Conservation (phyloP, 2,797 vertebrate species). For the Potorous gilbertii region DNA sequence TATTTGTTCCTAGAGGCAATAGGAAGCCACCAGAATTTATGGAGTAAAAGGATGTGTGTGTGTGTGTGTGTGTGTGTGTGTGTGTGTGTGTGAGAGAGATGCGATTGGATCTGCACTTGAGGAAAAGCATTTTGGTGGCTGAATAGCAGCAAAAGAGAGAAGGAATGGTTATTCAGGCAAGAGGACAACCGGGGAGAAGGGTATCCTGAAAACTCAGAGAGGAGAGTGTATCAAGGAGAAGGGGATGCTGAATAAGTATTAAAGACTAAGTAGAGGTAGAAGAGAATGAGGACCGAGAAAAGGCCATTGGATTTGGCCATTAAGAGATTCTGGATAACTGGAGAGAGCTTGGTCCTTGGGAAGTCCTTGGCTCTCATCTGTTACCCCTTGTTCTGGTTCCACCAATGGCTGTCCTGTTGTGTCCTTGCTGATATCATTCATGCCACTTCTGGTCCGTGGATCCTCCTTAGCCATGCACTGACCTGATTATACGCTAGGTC, state of each 20-base stretch:
- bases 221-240: too few species aligned
- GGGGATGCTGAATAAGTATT: background rate
- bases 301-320: background rate
- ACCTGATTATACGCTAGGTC: too few species aligned
- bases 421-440: background rate
- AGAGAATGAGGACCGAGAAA: background rate
- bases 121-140: background rate
- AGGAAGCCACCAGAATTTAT: too few species aligned
- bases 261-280: background rate
- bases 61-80: background rate
- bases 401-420: background rate
- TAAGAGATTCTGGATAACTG: background rate
- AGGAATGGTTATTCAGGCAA: background rate
- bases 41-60: too few species aligned
- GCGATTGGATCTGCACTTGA: too few species aligned
- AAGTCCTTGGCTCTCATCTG: background rate
- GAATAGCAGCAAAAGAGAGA: background rate
- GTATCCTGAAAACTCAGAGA: background rate
- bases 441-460: too few species aligned
- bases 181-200: background rate
- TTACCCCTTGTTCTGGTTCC: background rate
- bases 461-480: too few species aligned
- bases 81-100: too few species aligned
- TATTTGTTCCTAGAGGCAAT: too few species aligned
- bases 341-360: background rate